Evolutionary conservation across 2,888 invertebrate species (phyloP), one percentile per base, ranked within the genome.

Genomic region (Drosophila falleni): DNA sequence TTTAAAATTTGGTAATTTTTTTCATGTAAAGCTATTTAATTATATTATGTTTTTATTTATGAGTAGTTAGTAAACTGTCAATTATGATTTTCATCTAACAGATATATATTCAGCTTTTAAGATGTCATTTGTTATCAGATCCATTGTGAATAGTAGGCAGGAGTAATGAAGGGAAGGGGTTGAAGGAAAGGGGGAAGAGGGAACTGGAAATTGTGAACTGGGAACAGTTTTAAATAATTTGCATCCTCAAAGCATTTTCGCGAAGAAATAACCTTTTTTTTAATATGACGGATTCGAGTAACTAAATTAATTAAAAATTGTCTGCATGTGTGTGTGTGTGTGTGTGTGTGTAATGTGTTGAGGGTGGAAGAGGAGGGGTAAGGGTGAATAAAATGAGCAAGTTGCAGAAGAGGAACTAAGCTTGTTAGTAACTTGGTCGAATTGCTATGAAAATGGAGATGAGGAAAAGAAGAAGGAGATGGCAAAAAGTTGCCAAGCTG

Each of bases 391-490:
- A 72, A 80, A 66, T 78, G 74, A 73, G 76, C 69, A 81, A 67
- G 74, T 74, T 82, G 67, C 68, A 53, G 39, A 71, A 68, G 73
- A 80, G 75, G 78, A 83, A 81, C 82, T 85, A 85, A 84, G 86
- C 86, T 84, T 84, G 84, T 84, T 84, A 84, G 86, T 78, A 83
- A 84, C 80, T 84, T 83, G 86, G 81, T 19, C 58, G 29, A 59
- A 59, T 49, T 59, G 58, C 47, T 35, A 10, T 26, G 29, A 60
- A 26, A 37, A 19, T 37, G 16, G 13, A 33, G 16, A n/a, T 13
- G 13, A 5, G 5, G 26, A 5, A 8, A 47, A 4, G 23, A 23
- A 19, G 55, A 3, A 31, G 41, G 2, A 50, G 11, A 10, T 26
- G 44, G 5, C n/a, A 41, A 26, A 56, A 64, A 68, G 62, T 60